Evolutionary conservation across 2,888 invertebrate genomes (phyloP).

Genomic region (Sepioteuthis lessoniana): DNA sequence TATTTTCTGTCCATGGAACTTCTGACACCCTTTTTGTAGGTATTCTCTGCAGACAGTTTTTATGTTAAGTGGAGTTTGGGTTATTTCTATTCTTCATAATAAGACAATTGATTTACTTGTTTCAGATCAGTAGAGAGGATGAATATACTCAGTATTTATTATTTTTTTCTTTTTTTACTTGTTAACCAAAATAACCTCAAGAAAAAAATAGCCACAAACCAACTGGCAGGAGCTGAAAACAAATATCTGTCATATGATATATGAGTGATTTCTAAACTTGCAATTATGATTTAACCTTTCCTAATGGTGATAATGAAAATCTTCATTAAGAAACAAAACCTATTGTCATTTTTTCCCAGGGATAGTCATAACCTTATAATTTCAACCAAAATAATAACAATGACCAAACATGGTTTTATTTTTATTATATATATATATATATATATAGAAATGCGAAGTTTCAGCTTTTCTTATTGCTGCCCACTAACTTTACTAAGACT

Average conservation of each 20-base stretch:
- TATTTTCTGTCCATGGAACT: not conserved
- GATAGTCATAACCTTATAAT: no score
- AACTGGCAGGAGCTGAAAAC: not conserved
- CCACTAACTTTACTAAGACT: no score
- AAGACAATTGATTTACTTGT: slow-evolving; percentile 33
- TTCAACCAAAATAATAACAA: no score
- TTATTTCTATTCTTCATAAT: slow-evolving; percentile 1
- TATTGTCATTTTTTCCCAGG: no score
- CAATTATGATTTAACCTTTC: not conserved
- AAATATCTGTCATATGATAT: not conserved
- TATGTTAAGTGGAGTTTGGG: not conserved
- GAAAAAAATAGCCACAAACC: not conserved
- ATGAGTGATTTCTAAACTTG: not conserved
- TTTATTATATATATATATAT: no score
- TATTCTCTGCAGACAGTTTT: not conserved
- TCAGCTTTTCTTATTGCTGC: no score
- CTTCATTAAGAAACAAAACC: not conserved
- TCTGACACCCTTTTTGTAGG: slow-evolving; percentile 33
- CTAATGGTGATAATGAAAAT: not conserved
- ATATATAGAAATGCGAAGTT: no score
- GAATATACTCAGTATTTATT: not conserved
- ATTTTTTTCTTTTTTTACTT: not conserved
- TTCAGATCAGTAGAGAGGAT: not conserved
- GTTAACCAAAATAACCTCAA: not conserved
- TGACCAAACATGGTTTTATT: no score